phyloP scores from a whole-genome alignment of 1,140 invertebrate genomes.

The Leguminivora glycinivorella region DNA sequence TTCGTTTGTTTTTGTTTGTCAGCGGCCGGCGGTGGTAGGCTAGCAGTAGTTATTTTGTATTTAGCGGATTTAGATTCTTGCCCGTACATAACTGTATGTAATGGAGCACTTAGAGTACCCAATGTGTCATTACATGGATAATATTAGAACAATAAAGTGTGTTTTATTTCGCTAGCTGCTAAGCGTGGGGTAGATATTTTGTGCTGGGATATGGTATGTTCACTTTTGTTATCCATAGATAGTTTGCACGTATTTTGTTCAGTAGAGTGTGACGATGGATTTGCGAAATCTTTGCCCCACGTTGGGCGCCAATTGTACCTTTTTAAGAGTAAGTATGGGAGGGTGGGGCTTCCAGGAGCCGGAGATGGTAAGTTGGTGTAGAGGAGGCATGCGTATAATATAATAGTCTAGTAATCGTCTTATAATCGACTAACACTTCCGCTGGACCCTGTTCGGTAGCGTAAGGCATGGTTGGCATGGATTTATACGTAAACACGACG shows the following conservation, averaged over 20 bases:
- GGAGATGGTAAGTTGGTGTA: conserved; percentile 46
- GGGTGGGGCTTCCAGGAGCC: conserved; percentile 7
- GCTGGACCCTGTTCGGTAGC: conserved; percentile 22
- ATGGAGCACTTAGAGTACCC: conserved; percentile 66
- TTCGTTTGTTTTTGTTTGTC: conserved; percentile 24
- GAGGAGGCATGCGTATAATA: conserved; percentile 50
- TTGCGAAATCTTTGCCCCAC: conserved; percentile 33
- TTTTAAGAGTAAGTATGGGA: conserved; percentile 20
- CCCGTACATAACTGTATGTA: conserved; percentile 61
- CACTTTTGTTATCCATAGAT: conserved; percentile 49
- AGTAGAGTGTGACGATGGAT: conserved; percentile 35
- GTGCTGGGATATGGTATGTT: conserved; percentile 58
- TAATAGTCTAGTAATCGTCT: conserved; percentile 45
- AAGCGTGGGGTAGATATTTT: conserved; percentile 49
- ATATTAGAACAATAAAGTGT: conserved; percentile 72
- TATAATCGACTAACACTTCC: conserved; percentile 47
- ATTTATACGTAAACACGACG: conserved; percentile 57
- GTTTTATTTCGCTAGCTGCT: conserved; percentile 69
- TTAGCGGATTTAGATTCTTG: conserved; percentile 45
- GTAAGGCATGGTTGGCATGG: conserved; percentile 63
- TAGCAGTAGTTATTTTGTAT: conserved; percentile 61
- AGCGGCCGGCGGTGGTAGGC: conserved; percentile 47
- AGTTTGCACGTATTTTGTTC: conserved; percentile 54
- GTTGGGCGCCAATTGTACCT: conserved; percentile 39
- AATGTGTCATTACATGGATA: conserved; percentile 76